A percentile compares a stretch with the other conserved stretches of the same genome.
These are phyloP conservation scores for Trididemnum miniatum DNA, from an alignment of 23 tunicate species.

Conservation along the genomic window DNA sequence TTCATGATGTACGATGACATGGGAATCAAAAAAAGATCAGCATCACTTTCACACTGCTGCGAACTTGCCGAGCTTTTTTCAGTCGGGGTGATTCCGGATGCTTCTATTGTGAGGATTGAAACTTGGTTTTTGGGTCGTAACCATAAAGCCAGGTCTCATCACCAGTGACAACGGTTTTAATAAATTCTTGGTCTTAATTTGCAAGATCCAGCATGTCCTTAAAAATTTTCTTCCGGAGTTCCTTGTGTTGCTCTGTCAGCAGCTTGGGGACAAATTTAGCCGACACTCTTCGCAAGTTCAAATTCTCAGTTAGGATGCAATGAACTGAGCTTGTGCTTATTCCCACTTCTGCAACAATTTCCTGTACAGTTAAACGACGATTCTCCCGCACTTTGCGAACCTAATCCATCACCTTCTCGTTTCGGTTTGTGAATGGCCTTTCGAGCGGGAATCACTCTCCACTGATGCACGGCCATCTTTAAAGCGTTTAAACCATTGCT, in stretches of 20 bases:
- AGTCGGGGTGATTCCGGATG: slow-evolving; percentile 28
- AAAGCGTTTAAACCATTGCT: slow-evolving; percentile 21
- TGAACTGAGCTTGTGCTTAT: slow-evolving; percentile 27
- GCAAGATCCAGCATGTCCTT: slow-evolving; percentile 3
- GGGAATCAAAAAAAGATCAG: background rate
- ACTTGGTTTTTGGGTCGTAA: slow-evolving; percentile 20
- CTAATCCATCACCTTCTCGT: background rate
- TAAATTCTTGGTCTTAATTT: slow-evolving; percentile 5
- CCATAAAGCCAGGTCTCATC: slow-evolving; percentile 15
- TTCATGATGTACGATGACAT: slow-evolving; percentile 1
- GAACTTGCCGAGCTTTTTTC: slow-evolving; percentile 10
- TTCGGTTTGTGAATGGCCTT: slow-evolving; percentile 16
- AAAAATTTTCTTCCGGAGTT: background rate
- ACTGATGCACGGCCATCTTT: slow-evolving; percentile 22
- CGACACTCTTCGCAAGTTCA: slow-evolving; percentile 15
- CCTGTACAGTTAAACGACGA: background rate
- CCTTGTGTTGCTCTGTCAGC: slow-evolving; percentile 16
- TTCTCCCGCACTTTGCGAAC: background rate
- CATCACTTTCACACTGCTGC: slow-evolving; percentile 19
- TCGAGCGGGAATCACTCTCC: slow-evolving; percentile 17
- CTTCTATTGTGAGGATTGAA: slow-evolving; percentile 21
- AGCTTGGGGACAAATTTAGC: slow-evolving; percentile 2
- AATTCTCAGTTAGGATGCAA: slow-evolving; percentile 1
- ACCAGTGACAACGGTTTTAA: background rate
- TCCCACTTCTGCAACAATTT: slow-evolving; percentile 27